Evolutionary conservation across 2,113 vertebrate species (phyloP).

Genomic region (Patagioenas fasciata): DNA sequence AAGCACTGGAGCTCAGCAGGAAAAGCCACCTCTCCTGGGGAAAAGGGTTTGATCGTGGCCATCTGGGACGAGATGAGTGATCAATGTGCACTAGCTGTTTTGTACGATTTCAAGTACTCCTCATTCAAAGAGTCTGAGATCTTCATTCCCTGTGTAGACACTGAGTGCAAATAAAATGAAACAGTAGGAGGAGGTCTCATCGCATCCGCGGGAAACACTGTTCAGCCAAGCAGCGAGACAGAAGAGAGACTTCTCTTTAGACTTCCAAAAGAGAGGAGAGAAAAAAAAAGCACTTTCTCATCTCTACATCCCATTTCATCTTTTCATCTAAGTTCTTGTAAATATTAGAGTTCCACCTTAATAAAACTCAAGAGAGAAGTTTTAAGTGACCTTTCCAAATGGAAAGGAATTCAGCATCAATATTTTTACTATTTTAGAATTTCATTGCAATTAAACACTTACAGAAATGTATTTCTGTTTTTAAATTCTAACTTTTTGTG

Average conservation of each 20-base stretch:
- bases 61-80: background rate
- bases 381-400: background rate
- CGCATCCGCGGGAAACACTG: background rate
- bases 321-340: background rate
- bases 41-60: background rate
- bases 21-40: background rate
- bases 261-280: background rate
- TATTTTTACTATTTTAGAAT: background rate
- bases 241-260: background rate
- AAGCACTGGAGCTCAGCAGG: background rate
- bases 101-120: background rate
- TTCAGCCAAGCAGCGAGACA: background rate
- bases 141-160: background rate
- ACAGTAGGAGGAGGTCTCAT: background rate
- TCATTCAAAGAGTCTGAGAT: background rate
- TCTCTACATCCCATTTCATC: background rate
- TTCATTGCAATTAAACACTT: background rate
- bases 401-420: background rate
- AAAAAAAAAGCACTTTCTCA: background rate
- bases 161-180: background rate
- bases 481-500: background rate
- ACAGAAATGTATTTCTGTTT: background rate
- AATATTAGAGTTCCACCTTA: background rate
- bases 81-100: background rate
- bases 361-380: background rate